phyloP scores from a whole-genome alignment of 1,140 invertebrate species.

The Drosophila pruinosa region DNA sequence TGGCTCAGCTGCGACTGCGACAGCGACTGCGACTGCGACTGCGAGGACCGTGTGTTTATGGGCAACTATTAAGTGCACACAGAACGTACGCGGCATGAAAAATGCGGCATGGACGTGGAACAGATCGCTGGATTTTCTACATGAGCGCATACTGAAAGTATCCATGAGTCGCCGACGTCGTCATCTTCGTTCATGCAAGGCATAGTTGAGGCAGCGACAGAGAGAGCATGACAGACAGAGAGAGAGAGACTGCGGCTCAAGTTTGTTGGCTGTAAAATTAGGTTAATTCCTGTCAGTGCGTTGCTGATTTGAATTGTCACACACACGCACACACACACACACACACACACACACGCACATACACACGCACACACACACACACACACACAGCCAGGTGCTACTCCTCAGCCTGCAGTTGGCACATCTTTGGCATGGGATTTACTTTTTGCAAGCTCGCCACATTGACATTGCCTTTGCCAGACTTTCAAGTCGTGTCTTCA shows the following conservation, averaged over 20 bases:
- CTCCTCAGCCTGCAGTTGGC: constrained; percentile 12
- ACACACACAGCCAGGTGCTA: constrained; percentile 10
- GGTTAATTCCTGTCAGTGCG: constrained; percentile 80
- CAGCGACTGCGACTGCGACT: not conserved
- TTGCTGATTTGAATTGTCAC: constrained; percentile 65
- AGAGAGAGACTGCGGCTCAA: constrained; percentile 24
- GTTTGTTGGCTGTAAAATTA: constrained; percentile 74
- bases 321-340: constrained; percentile 19
- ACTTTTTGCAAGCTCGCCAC: constrained; percentile 29
- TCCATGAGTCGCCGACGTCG: constrained; percentile 20
- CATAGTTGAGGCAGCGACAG: not conserved
- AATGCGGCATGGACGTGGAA: constrained; percentile 78
- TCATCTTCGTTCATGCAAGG: constrained; percentile 47
- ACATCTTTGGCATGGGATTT: constrained; percentile 21
- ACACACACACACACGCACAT: not conserved
- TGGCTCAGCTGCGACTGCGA: constrained; percentile 35
- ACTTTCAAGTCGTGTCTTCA: not conserved
- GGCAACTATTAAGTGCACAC: constrained; percentile 78
- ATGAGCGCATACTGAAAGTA: constrained; percentile 72
- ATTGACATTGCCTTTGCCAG: constrained; percentile 6
- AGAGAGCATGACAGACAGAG: not conserved
- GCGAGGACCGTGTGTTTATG: constrained; percentile 66
- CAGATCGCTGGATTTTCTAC: constrained; percentile 81
- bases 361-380: not conserved
- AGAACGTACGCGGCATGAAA: constrained; percentile 67